A percentile compares a stretch with the other conserved stretches of the same genome.
These are phyloP conservation scores for Mus pahari DNA, from an alignment of 2,113 vertebrate species.

Conservation along the genomic window DNA sequence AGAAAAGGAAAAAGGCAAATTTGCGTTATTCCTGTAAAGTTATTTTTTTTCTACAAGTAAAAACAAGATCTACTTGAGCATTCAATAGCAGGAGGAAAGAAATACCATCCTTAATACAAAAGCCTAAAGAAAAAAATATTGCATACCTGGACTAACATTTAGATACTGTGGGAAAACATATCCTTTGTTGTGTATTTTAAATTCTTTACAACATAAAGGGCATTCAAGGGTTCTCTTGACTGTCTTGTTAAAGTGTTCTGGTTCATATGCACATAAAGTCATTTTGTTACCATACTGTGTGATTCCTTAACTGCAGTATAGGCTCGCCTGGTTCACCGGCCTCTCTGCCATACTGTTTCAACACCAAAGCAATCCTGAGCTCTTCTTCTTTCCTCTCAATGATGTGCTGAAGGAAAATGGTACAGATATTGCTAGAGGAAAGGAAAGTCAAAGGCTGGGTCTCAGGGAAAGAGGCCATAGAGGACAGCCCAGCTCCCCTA, in stretches of 20 bases:
- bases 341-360: background rate
- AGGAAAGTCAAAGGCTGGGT: background rate
- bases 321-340: background rate
- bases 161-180: background rate
- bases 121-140: background rate
- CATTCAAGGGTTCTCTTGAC: background rate
- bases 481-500: background rate
- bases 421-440: background rate
- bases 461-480: background rate
- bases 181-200: background rate
- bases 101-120: constrained; percentile 5
- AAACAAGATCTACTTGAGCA: constrained; percentile 1
- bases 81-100: fast-evolving
- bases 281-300: background rate
- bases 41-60: constrained; percentile 24
- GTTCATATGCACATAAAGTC: background rate
- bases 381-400: background rate
- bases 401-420: background rate
- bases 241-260: constrained; percentile 7
- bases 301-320: background rate
- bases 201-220: background rate
- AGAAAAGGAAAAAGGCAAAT: constrained; percentile 36
- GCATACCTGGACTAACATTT: background rate
- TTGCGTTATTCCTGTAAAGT: background rate
- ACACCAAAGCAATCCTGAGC: background rate